Evolutionary conservation across 2,797 vertebrate species (phyloP).

Genomic region (Discoglossus pictus): DNA sequence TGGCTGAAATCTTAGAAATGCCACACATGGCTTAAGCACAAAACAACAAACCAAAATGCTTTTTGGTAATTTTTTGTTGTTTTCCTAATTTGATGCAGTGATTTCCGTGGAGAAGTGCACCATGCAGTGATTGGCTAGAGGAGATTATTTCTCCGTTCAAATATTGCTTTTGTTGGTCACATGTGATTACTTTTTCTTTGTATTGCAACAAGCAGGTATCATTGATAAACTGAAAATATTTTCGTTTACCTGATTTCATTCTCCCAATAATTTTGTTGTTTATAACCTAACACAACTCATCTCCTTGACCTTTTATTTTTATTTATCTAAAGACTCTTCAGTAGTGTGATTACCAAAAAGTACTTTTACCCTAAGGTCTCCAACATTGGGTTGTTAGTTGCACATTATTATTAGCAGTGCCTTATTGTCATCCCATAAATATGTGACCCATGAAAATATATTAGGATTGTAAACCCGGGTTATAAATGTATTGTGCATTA

Average conservation of each 20-base stretch:
- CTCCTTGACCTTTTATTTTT: not conserved
- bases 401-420: slow-evolving; percentile 46
- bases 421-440: slow-evolving; percentile 45
- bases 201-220: not conserved
- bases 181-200: slow-evolving; percentile 2
- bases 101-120: slow-evolving; percentile 25
- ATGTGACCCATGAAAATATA: slow-evolving; percentile 32
- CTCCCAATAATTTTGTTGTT: slow-evolving; percentile 5
- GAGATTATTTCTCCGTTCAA: not conserved
- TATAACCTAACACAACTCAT: not conserved
- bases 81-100: not conserved
- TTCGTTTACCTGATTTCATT: not conserved
- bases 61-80: not conserved
- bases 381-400: slow-evolving; percentile 24
- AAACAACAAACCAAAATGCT: slow-evolving; percentile 18
- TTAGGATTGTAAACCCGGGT: slow-evolving; percentile 12
- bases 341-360: slow-evolving; percentile 34
- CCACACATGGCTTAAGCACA: slow-evolving; percentile 41
- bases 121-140: not conserved
- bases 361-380: slow-evolving; percentile 3
- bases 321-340: not conserved
- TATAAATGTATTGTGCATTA: slow-evolving; percentile 28
- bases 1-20: not conserved
- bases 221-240: not conserved
- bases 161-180: not conserved